Conservation (phyloP, 2,888 invertebrate genomes). For the Rhaphigaster nebulosa region DNA sequence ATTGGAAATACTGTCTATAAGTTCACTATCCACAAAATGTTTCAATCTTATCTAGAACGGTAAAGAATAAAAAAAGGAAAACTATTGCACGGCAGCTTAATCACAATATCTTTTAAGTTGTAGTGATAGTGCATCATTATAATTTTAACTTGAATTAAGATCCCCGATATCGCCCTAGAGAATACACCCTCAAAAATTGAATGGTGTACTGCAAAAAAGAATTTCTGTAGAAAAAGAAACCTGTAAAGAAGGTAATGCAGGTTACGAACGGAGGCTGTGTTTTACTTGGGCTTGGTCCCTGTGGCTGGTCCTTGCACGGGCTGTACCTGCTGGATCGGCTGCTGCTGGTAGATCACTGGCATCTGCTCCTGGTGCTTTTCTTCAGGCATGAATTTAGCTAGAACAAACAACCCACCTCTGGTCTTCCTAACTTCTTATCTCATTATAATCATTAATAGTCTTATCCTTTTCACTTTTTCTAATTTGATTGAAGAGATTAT, state of each 20-base stretch:
- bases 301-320: conserved; percentile 61
- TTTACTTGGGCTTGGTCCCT: conserved; percentile 63
- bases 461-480: conserved; percentile 8
- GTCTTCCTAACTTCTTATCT: conserved; percentile 30
- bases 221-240: conserved; percentile 54
- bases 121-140: conserved; percentile 46
- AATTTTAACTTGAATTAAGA: conserved; percentile 39
- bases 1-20: conserved; percentile 31
- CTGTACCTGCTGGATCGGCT: conserved; percentile 58
- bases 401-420: conserved; percentile 58
- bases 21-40: conserved; percentile 45
- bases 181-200: conserved; percentile 54
- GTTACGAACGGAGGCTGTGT: background rate
- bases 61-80: conserved; percentile 42
- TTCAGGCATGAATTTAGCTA: conserved; percentile 66
- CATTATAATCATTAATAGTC: background rate
- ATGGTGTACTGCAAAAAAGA: conserved; percentile 55
- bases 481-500: background rate
- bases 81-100: conserved; percentile 49
- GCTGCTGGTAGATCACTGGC: conserved; percentile 60
- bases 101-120: conserved; percentile 45
- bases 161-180: conserved; percentile 45
- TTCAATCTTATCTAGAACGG: conserved; percentile 40
- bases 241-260: conserved; percentile 52
- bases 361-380: conserved; percentile 62